These are phyloP conservation scores for Lydus trimaculatus DNA, from an alignment of 2,888 invertebrate genomes.

Conservation along the genomic window DNA sequence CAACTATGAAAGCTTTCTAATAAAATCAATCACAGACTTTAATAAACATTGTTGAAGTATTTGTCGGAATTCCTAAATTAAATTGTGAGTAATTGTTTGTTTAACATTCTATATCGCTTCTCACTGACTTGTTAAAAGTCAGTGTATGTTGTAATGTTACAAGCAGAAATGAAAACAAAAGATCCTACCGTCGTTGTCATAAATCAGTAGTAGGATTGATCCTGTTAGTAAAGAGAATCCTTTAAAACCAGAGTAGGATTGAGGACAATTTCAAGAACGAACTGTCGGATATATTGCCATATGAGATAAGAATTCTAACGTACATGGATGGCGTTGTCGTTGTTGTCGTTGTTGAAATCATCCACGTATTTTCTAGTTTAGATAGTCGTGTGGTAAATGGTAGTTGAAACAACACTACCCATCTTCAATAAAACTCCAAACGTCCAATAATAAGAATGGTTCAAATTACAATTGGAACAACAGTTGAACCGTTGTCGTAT, in stretches of 20 bases:
- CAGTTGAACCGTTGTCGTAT: slow-evolving; percentile 12
- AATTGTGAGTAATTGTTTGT: not conserved
- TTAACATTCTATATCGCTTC: slow-evolving; percentile 17
- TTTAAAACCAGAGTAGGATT: slow-evolving; percentile 42
- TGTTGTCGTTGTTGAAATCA: slow-evolving; percentile 4
- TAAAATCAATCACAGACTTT: no score
- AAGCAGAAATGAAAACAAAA: slow-evolving; percentile 38
- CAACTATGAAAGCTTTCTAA: no score
- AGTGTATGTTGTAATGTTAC: slow-evolving; percentile 31
- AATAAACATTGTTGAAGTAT: not conserved
- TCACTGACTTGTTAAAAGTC: slow-evolving; percentile 30
- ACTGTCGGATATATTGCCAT: slow-evolving; percentile 33
- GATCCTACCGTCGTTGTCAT: slow-evolving; percentile 36
- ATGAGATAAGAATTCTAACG: slow-evolving; percentile 39
- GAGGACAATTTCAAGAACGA: slow-evolving; percentile 37
- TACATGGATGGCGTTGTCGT: no score
- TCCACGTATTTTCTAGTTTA: not conserved
- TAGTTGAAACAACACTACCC: not conserved
- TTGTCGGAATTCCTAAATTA: slow-evolving; percentile 1
- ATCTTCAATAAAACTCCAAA: slow-evolving; percentile 3
- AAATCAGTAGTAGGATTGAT: slow-evolving; percentile 51
- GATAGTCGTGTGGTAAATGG: not conserved
- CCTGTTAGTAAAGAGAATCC: slow-evolving; percentile 50
- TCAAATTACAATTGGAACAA: not conserved
- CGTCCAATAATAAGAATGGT: not conserved